phyloP scores from a whole-genome alignment of 2,888 invertebrate genomes.

The Monoplex corrugatus region DNA sequence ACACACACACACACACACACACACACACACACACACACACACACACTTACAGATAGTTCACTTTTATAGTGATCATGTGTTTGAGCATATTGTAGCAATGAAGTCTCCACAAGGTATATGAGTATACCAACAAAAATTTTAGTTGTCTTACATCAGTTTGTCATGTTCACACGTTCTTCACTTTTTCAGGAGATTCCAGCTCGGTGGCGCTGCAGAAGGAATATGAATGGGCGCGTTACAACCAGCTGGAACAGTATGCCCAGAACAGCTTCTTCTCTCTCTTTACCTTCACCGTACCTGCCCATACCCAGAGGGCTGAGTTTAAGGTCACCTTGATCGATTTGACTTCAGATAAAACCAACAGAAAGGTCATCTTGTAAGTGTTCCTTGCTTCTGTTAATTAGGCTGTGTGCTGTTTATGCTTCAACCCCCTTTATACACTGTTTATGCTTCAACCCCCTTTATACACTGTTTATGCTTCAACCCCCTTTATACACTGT shows the following conservation, averaged over 20 bases:
- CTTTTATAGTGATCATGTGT: too few species aligned
- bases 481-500: too few species aligned
- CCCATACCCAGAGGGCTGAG: constrained; percentile 16
- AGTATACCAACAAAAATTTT: too few species aligned
- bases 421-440: too few species aligned
- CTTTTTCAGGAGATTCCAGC: neutral
- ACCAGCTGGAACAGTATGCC: constrained; percentile 2
- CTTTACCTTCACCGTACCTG: constrained; percentile 2
- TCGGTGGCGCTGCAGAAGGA: neutral
- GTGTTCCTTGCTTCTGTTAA: neutral
- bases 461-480: too few species aligned
- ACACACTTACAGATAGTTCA: too few species aligned
- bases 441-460: too few species aligned
- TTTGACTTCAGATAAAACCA: neutral
- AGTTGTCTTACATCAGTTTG: too few species aligned
- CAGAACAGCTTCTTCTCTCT: constrained; percentile 32
- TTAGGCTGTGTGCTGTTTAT: neutral
- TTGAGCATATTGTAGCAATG: too few species aligned
- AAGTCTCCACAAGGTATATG: too few species aligned
- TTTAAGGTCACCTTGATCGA: neutral
- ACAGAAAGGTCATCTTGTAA: constrained; percentile 33
- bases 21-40: too few species aligned
- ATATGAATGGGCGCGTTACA: constrained; percentile 21
- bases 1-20: too few species aligned
- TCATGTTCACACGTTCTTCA: neutral